phyloP scores from a whole-genome alignment of 1,140 invertebrate species.

The Pseudomyrmex dendroicus region DNA sequence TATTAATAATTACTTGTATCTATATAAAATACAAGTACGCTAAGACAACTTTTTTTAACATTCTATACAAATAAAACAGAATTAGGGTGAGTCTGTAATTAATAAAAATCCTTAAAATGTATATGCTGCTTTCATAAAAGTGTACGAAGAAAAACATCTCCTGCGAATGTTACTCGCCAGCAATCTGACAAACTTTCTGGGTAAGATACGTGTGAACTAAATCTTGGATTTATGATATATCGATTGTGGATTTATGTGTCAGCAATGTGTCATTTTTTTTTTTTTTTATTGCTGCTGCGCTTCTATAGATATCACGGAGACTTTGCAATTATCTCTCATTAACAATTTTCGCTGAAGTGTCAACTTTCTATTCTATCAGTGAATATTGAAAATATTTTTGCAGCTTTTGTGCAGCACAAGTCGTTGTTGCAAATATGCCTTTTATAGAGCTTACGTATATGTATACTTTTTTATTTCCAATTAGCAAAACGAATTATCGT shows the following conservation, averaged over 20 bases:
- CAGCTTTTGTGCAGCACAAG: constrained; percentile 33
- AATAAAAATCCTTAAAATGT: constrained; percentile 76
- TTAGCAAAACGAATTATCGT: background rate
- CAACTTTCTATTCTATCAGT: background rate
- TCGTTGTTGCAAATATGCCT: constrained; percentile 22
- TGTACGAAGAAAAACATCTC: constrained; percentile 89
- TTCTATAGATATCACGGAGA: constrained; percentile 36
- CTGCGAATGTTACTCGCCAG: constrained; percentile 86
- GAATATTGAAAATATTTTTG: background rate
- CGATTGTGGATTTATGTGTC: background rate
- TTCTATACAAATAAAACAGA: constrained; percentile 9
- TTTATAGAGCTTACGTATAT: constrained; percentile 15
- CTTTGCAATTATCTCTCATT: background rate
- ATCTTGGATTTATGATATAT: background rate
- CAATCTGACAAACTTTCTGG: constrained; percentile 81
- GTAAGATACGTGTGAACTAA: constrained; percentile 75
- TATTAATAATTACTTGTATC: background rate
- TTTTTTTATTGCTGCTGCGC: background rate
- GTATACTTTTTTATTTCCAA: background rate
- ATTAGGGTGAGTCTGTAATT: constrained; percentile 62
- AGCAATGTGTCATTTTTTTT: constrained; percentile 35
- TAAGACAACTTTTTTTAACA: background rate
- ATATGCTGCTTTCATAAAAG: constrained; percentile 85
- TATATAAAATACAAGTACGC: too few species aligned
- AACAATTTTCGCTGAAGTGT: background rate